Evolutionary conservation across 2,888 invertebrate genomes (phyloP).

Genomic region (Hyles lineata): DNA sequence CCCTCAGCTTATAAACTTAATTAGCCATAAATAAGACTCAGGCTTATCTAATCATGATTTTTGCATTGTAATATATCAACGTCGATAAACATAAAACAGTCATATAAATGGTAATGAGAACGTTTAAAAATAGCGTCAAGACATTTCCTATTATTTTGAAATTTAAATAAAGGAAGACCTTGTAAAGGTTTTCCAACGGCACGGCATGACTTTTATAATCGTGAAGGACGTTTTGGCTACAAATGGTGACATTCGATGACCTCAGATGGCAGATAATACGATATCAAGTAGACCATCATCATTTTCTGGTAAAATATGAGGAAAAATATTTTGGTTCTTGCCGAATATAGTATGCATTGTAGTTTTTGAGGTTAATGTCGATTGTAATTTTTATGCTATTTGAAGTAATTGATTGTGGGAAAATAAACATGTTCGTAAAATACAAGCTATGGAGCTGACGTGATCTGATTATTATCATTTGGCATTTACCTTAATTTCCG

Average conservation of each 20-base stretch:
- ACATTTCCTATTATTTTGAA: conserved; percentile 14
- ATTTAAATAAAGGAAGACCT: conserved; percentile 4
- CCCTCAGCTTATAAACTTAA: no score
- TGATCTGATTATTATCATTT: no score
- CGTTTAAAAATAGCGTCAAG: neutral
- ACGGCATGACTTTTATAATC: neutral
- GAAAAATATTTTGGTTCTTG: neutral
- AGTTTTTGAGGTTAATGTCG: neutral
- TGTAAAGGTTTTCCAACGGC: neutral
- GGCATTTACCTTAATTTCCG: no score
- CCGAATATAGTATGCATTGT: neutral
- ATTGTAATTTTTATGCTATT: neutral
- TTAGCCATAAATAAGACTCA: no score
- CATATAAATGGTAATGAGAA: neutral
- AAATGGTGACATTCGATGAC: neutral
- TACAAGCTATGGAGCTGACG: no score
- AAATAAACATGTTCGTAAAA: no score
- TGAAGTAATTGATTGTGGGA: no score
- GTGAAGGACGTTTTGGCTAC: neutral
- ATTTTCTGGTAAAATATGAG: neutral
- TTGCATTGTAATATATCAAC: neutral
- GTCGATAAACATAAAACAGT: neutral
- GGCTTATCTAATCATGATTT: no score
- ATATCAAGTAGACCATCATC: neutral
- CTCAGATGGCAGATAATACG: neutral